Evolutionary conservation across 2,113 vertebrate genomes (phyloP), one percentile per base, ranked within the genome.

Genomic region (Paracanthobrama guichenoti): DNA sequence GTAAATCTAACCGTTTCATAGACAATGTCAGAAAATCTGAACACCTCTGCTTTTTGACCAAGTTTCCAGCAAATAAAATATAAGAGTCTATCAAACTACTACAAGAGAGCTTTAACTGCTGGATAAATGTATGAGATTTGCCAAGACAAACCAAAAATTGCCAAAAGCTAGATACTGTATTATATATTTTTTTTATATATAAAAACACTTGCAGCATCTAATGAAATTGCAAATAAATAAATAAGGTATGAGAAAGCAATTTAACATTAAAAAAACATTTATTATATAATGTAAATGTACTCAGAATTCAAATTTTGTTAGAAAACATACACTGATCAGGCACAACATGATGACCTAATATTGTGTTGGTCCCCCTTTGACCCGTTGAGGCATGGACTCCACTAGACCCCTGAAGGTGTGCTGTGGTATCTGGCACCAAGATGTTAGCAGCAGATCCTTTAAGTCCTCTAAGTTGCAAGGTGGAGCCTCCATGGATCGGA

Each of bases 61-160:
- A 69, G 48, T 57, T 66, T 39, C 26, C 48, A 66, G 66, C 86
- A 86, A 42, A 66, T 87, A 89, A 90, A 88, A 90, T 74, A 92
- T 9, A 67, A 35, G 28, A 9, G 64, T 20, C 53, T 20, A 4
- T 48, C 6, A 53, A 55, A 20, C 53, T 20, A 8, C 18, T 20
- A 16, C 16, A 67, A 67, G 28, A 67, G 3, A 69, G 18, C 3
- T 69, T 69, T 6, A 22, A 18, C 64, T 69, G 66, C 10, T 69
- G 10, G 2, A 42, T 22, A 42, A 69, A 67, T 67, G 16, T 35
- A 2, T 62, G 14, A 67, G 31, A 67, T 35, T 0, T 55, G 9
- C 64, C 18, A 28, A 28, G 4, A 28, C 7, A 13, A 16, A 31
- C 6, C 28, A 67, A 67, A n/a, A 67, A 67, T 1, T 1, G 31